Conservation (phyloP, 2,113 vertebrate genomes). For the Fulica atra region DNA sequence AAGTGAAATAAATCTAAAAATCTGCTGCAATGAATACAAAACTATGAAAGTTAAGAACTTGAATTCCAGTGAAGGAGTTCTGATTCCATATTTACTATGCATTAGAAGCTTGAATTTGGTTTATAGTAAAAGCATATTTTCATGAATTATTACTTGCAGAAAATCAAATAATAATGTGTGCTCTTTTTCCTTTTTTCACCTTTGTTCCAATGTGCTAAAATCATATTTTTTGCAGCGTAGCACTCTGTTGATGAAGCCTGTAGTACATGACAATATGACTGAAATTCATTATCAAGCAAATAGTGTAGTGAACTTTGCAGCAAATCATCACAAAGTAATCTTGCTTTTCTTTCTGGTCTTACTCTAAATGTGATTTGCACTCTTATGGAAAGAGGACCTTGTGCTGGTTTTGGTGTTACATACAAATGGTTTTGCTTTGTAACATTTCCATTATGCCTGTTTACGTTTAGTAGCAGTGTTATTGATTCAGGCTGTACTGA, state of each 20-base stretch:
- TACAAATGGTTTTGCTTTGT: slow-evolving; percentile 53
- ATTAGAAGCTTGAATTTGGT: slow-evolving; percentile 51
- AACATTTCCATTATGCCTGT: slow-evolving; percentile 49
- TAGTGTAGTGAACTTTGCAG: slow-evolving; percentile 69
- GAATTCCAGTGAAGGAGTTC: slow-evolving; percentile 36
- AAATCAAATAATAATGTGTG: slow-evolving; percentile 73
- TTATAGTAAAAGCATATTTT: slow-evolving; percentile 53
- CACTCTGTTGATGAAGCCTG: slow-evolving; percentile 72
- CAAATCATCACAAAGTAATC: slow-evolving; percentile 67
- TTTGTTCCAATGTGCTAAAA: slow-evolving; percentile 75
- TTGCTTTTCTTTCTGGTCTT: slow-evolving; percentile 69
- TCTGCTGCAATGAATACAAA: slow-evolving; percentile 43
- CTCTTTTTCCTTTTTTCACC: slow-evolving; percentile 39
- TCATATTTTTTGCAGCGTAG: slow-evolving; percentile 56
- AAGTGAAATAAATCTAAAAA: slow-evolving; percentile 20
- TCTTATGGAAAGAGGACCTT: slow-evolving; percentile 63
- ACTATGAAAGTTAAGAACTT: slow-evolving; percentile 43
- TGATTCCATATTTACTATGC: background rate
- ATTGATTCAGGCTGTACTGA: slow-evolving; percentile 28
- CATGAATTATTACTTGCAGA: slow-evolving; percentile 66
- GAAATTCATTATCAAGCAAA: slow-evolving; percentile 79
- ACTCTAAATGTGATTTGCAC: slow-evolving; percentile 66
- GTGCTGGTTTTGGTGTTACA: slow-evolving; percentile 13
- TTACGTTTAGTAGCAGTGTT: background rate
- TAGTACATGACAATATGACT: slow-evolving; percentile 69